Evolutionary conservation across 2,888 invertebrate species (phyloP).

Genomic region (Litoditis marina): DNA sequence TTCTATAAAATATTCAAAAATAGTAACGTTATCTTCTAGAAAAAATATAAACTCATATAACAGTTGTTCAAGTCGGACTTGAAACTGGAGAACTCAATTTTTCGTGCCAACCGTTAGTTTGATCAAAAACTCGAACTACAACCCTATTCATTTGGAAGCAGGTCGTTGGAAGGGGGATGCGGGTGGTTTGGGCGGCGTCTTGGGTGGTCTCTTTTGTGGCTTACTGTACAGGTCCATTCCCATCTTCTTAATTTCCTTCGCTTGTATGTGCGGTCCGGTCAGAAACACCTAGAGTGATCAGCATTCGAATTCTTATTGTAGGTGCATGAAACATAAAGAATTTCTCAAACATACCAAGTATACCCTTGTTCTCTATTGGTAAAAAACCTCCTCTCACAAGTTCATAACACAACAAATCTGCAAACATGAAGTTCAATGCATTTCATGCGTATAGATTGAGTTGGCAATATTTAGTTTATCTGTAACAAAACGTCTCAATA

Average conservation of each 20-base stretch:
- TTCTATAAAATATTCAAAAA: too few species aligned
- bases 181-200: slow-evolving; percentile 8
- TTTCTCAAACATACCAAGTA: too few species aligned
- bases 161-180: neutral
- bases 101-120: too few species aligned
- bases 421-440: too few species aligned
- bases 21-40: too few species aligned
- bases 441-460: neutral
- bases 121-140: too few species aligned
- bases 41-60: too few species aligned
- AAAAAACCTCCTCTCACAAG: neutral
- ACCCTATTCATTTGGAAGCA: too few species aligned
- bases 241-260: slow-evolving; percentile 10
- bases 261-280: slow-evolving; percentile 33
- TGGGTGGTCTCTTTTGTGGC: slow-evolving; percentile 12
- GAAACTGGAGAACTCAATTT: too few species aligned
- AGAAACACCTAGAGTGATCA: slow-evolving; percentile 16
- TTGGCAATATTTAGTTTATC: neutral
- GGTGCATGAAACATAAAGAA: neutral
- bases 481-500: too few species aligned
- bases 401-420: too few species aligned
- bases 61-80: too few species aligned
- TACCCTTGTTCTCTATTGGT: neutral
- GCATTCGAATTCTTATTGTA: neutral
- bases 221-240: neutral